phyloP scores from a whole-genome alignment of 2,888 invertebrate genomes.

The Silvanus unidentatus region DNA sequence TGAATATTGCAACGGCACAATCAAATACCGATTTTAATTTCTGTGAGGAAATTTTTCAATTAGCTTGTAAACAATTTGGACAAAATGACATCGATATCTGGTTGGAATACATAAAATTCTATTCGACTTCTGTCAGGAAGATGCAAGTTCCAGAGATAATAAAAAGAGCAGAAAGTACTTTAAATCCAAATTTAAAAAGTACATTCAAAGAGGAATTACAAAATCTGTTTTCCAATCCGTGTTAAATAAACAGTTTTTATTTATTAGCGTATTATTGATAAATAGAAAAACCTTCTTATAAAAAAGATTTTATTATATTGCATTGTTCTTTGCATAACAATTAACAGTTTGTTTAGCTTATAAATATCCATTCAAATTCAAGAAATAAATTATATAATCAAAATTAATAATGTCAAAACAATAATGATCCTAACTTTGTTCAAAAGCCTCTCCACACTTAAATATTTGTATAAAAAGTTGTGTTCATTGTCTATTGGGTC shows the following conservation, averaged over 20 bases:
- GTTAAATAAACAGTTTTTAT: too few relatives aligned
- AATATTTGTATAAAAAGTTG: too few relatives aligned
- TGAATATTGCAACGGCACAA: slow-evolving; percentile 50
- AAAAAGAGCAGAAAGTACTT: background rate
- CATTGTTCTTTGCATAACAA: slow-evolving; percentile 25
- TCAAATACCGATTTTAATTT: slow-evolving; percentile 48
- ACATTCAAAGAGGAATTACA: too few relatives aligned
- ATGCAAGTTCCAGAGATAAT: background rate
- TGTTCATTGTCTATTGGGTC: too few relatives aligned
- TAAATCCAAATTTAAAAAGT: background rate
- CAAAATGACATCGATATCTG: slow-evolving; percentile 60
- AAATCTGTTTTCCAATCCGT: too few relatives aligned
- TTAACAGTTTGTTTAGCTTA: slow-evolving; percentile 10
- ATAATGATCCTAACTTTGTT: slow-evolving; percentile 7
- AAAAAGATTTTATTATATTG: slow-evolving; percentile 16
- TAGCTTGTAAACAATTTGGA: slow-evolving; percentile 62
- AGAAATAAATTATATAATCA: slow-evolving; percentile 2
- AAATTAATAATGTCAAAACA: too few relatives aligned
- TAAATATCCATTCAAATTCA: background rate
- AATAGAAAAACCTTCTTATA: slow-evolving; percentile 1
- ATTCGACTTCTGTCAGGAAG: slow-evolving; percentile 42
- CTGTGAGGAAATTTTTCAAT: slow-evolving; percentile 57
- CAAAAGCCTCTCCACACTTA: too few relatives aligned
- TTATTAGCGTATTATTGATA: too few relatives aligned
- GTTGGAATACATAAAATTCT: slow-evolving; percentile 59